These are phyloP conservation scores for Rhinogobio ventralis DNA, from an alignment of 2,797 vertebrate species.

Conservation along the genomic window DNA sequence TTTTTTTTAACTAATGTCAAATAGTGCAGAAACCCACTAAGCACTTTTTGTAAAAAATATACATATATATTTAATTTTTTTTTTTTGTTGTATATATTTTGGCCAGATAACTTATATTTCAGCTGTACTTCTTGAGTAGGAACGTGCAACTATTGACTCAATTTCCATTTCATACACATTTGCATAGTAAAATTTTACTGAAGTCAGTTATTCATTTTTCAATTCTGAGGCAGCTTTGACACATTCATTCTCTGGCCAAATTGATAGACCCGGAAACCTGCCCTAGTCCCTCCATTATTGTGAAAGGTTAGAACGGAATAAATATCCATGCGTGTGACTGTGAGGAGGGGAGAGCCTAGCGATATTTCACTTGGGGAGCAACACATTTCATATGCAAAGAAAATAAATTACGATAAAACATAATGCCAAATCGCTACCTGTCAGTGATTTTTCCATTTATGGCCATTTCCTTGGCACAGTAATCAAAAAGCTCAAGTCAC, in stretches of 20 bases:
- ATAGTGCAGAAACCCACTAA: no score
- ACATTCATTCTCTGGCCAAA: conserved; percentile 44
- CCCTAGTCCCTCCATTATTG: conserved; percentile 62
- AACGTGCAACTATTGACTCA: not conserved
- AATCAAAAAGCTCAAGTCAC: conserved; percentile 67
- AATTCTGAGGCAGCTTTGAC: not conserved
- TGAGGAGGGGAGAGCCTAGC: conserved; percentile 49
- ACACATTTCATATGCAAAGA: conserved; percentile 69
- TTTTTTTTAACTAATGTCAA: no score
- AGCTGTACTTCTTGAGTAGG: not conserved
- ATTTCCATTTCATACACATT: not conserved
- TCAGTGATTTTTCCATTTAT: conserved; percentile 62
- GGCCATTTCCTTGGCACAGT: conserved; percentile 61
- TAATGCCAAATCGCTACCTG: conserved; percentile 36
- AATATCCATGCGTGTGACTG: conserved; percentile 45
- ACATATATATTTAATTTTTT: no score
- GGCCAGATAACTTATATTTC: not conserved
- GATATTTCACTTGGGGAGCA: conserved; percentile 63
- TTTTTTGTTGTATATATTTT: no score
- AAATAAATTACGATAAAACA: conserved; percentile 70
- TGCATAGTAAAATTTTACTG: not conserved
- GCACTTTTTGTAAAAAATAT: no score
- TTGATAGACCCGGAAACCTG: conserved; percentile 55
- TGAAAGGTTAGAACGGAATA: conserved; percentile 60
- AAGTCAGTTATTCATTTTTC: conserved; percentile 59